Evolutionary conservation across 2,113 vertebrate genomes (phyloP), one percentile per base, ranked within the genome.

Genomic region (Aegithalos caudatus): DNA sequence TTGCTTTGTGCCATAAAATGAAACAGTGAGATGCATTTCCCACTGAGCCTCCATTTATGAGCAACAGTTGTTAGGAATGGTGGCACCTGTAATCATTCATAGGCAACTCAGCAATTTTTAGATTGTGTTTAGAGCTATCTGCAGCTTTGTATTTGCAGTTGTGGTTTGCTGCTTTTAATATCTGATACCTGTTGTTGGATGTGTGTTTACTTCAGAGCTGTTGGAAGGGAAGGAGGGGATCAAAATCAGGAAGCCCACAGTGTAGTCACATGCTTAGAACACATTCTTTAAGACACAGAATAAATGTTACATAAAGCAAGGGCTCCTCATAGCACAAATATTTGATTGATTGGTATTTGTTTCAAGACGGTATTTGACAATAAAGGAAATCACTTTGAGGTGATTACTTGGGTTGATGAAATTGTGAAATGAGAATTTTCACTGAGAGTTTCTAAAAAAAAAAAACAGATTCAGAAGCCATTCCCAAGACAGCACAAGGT

Each of bases 241-340:
- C 33, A 53, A 33, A 71, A 88, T 71, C 44, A 47, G 3, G 10
- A 62, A 50, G 44, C 19, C 4, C 12, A 31, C 1, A 0, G 37
- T 60, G 47, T 50, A 70, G 74, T 71, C 13, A 23, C 65, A 60
- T 80, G 11, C 45, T 72, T 80, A 42, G 64, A 91, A 64, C 16
- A 8, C 3, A 1, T 81, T 60, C 6, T 66, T 14, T 33, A 33
- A 91, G 44, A 29, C 9, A 5, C 7, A 42, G 20, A 81, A 19
- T 48, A 62, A 51, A 38, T 8, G 22, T 65, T 54, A 8, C 6
- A 1, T 47, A 50, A 67, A 92, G 5, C 37, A 48, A 51, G 22
- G 14, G 12, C 64, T 94, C 28, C 33, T 74, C 2, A 0, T 51
- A 72, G 19, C 0, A 0, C 3, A 12, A 58, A 58, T n/a, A n/a